Evolutionary conservation across 2,797 vertebrate genomes (phyloP), one percentile per base, ranked within the genome.

Genomic region (Enteromius trimaculatus): DNA sequence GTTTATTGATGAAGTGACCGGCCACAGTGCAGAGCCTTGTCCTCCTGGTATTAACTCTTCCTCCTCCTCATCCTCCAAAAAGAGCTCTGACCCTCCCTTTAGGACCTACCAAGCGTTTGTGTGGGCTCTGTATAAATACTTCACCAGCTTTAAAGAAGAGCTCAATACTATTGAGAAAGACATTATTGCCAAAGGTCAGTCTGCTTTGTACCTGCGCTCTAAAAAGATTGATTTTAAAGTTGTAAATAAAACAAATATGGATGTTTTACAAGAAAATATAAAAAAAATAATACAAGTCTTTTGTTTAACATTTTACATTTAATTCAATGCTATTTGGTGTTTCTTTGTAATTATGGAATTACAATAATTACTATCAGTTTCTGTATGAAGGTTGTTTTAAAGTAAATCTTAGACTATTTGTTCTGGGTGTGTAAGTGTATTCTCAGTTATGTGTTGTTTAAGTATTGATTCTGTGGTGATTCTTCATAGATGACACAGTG

Each of bases 81-180:
- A 96, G 83, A 91, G 93, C 60, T 92, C 95, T 0, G 97, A 98
- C 85, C 96, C 97, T 39, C 97, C 97, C 0, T 99, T 99, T 88
- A 95, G 98, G 90, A 99, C 98, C 3, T 99, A 99, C 89, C 98
- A 99, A 92, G 97, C 97, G 74, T 99, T 99, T 83, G 97, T 99
- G 90, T 98, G 97, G 97, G 97, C 97, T 0, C 95, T 99, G 72
- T 98, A 98, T 92, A 99, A 98, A 87, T 98, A 97, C 86, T 99
- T 99, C 31, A 95, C 95, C 87, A 94, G 93, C 88, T 99, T 99
- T 92, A 98, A 98, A 89, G 93, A 97, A 86, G 97, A 99, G 83
- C 95, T 99, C 66, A 93, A 95, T 4, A 93, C 95, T 34, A 97
- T 99, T 71, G 98, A 99, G 90, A 96, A 93, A 83, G 95, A 94